These are phyloP conservation scores for Idaea biselata DNA, from an alignment of 2,888 invertebrate species.

Conservation along the genomic window DNA sequence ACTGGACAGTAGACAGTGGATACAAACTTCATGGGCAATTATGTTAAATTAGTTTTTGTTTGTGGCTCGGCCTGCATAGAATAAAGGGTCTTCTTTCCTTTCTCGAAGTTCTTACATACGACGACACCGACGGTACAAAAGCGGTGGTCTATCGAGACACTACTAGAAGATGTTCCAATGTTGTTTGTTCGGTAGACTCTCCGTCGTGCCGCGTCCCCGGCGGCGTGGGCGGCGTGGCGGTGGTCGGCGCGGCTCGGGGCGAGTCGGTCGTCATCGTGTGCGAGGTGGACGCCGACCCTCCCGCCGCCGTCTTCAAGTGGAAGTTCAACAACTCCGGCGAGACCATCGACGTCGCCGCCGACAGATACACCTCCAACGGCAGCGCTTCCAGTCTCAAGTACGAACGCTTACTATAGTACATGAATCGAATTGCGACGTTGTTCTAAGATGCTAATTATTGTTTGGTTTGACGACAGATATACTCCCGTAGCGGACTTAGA, in stretches of 20 bases:
- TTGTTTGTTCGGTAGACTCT: constrained; percentile 81
- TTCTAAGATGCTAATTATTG: no score
- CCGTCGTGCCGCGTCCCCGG: constrained; percentile 91
- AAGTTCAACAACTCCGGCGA: constrained; percentile 97
- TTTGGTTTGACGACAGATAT: constrained; percentile 53
- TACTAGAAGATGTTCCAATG: neutral
- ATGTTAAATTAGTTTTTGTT: no score
- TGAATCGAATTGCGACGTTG: no score
- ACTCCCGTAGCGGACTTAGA: constrained; percentile 86
- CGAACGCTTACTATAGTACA: constrained; percentile 15
- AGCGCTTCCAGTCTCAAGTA: constrained; percentile 85
- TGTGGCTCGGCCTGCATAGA: no score
- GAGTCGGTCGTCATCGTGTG: constrained; percentile 93
- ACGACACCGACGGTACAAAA: neutral
- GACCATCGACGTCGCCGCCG: constrained; percentile 90
- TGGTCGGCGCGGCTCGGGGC: constrained; percentile 93
- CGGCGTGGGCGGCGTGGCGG: constrained; percentile 89
- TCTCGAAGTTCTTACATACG: no score
- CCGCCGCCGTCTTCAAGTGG: constrained; percentile 94
- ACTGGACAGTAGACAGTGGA: neutral
- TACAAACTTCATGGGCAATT: no score
- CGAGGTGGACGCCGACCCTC: constrained; percentile 95
- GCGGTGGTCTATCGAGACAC: neutral
- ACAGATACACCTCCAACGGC: constrained; percentile 89
- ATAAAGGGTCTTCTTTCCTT: no score